Evolutionary conservation across 2,113 vertebrate genomes (phyloP).

Genomic region (Athene cunicularia): DNA sequence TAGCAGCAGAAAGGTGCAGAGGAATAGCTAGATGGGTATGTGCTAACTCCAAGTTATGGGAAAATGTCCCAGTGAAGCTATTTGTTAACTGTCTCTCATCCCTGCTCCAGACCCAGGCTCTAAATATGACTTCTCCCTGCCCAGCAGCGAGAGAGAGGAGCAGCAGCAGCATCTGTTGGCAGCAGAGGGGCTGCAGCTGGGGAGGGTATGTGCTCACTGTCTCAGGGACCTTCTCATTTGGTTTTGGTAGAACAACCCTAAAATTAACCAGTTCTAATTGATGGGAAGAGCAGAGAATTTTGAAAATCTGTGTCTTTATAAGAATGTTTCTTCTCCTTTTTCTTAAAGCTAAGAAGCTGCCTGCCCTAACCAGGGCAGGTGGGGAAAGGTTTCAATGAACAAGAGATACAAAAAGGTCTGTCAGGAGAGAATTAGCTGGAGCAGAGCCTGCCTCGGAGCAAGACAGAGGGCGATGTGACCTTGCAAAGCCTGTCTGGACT

Average conservation of each 20-base stretch:
- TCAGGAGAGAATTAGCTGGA: conserved; percentile 34
- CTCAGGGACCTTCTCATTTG: neutral
- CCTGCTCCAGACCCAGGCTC: neutral
- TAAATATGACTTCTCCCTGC: neutral
- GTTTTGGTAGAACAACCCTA: neutral
- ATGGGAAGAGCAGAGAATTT: neutral
- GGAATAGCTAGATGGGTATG: neutral
- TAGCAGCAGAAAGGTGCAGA: neutral
- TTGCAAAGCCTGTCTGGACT: conserved; percentile 25
- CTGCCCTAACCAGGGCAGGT: neutral
- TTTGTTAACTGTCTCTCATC: neutral
- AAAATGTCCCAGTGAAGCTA: neutral
- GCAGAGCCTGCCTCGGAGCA: neutral
- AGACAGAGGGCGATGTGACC: conserved; percentile 10
- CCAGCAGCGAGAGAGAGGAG: neutral
- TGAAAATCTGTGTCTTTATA: neutral
- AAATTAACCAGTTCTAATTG: neutral
- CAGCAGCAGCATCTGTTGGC: neutral
- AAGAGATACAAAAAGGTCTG: neutral
- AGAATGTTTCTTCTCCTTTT: neutral
- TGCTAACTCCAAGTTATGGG: neutral
- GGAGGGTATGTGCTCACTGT: neutral
- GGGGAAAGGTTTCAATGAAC: neutral
- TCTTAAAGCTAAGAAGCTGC: neutral
- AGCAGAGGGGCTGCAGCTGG: neutral